Evolutionary conservation across 2,797 vertebrate genomes (phyloP), one percentile per base, ranked within the genome.

Genomic region (Staurois parvus): DNA sequence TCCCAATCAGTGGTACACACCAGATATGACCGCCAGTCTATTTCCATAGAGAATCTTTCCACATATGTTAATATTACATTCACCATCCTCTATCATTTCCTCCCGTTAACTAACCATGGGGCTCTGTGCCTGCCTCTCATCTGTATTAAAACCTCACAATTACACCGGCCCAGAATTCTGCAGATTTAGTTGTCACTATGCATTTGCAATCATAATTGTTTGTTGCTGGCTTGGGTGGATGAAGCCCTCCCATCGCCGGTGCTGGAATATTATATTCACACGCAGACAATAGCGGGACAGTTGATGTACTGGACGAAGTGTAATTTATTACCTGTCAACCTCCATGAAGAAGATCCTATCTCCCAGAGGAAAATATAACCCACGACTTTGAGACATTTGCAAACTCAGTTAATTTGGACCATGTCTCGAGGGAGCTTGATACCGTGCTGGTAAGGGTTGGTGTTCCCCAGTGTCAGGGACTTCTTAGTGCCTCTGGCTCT

Each of bases 261-360:
- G 91, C 88, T 86, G 82, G 90, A 90, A 92, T 87, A 91, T 91
- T 66, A 90, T 88, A 89, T 88, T 88, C 76, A 74, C 59, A 73
- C 81, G 29, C 89, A 90, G 93, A 92, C 92, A 93, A 93, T 88
- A 93, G 91, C 93, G 92, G 85, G 85, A 94, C 90, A 94, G 92
- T 94, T 95, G 95, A 96, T 95, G 91, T 89, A 94, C 93, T 95
- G 95, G 94, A 95, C 93, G 93, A 94, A 94, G 89, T 88, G 95
- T 94, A 95, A 77, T 95, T 96, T 95, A 94, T 96, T 95, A 95
- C 94, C 93, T 95, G 91, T 95, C 95, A 94, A 91, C 88, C 94
- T 88, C 91, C 92, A 95, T 94, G 95, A 96, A 96, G 95, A 94
- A 95, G 94, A 83, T 78, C 72, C 67, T 83, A 78, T 83, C 80